Conservation (phyloP, 2,888 invertebrate species). For the Cynaeus angustus region DNA sequence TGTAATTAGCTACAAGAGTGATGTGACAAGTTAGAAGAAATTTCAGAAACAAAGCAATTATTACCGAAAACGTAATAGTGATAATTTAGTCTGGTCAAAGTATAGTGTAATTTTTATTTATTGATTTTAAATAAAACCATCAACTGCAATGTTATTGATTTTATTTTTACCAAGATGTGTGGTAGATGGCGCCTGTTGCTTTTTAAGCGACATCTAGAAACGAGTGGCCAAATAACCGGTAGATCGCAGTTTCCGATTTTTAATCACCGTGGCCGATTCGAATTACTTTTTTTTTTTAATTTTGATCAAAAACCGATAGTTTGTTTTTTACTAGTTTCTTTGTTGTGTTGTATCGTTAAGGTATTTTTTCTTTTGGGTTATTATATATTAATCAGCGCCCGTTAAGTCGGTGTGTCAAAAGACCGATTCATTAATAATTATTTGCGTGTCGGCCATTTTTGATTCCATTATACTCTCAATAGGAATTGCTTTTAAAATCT, state of each 20-base stretch:
- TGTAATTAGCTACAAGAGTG: conserved; percentile 70
- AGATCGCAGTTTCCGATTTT: too few relatives aligned
- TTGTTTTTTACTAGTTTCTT: too few relatives aligned
- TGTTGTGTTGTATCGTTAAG: too few relatives aligned
- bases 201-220: not conserved
- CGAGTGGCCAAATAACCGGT: not conserved
- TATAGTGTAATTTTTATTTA: conserved; percentile 8
- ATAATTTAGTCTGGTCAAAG: conserved; percentile 19
- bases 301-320: too few relatives aligned
- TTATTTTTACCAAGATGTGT: not conserved
- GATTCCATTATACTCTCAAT: conserved; percentile 60
- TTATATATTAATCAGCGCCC: not conserved
- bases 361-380: too few relatives aligned
- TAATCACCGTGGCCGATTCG: too few relatives aligned
- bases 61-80: conserved; percentile 3
- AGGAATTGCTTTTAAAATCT: conserved; percentile 66
- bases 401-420: conserved; percentile 19
- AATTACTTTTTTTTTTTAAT: too few relatives aligned
- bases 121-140: conserved; percentile 16
- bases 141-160: not conserved
- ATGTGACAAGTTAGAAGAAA: conserved; percentile 59
- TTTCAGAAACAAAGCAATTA: conserved; percentile 2
- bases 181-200: not conserved
- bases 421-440: conserved; percentile 51
- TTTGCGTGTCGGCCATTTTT: conserved; percentile 55